phyloP scores from a whole-genome alignment of 2,888 invertebrate species.

The Torymus aiolomorphi region DNA sequence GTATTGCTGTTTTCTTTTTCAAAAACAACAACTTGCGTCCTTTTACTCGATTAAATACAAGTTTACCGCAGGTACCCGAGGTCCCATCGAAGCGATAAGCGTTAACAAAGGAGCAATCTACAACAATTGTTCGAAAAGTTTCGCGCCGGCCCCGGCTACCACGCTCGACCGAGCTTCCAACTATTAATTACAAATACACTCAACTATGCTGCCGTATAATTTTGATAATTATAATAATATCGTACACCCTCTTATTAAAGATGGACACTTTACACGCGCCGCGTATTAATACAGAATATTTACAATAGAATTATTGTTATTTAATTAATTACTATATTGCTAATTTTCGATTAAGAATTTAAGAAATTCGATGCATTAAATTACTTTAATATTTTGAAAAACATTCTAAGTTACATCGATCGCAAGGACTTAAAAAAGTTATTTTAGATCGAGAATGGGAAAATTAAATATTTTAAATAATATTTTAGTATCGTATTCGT shows the following conservation, averaged over 20 bases:
- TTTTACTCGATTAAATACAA: constrained; percentile 46
- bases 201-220: constrained; percentile 35
- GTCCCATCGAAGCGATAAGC: constrained; percentile 55
- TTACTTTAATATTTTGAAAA: no score
- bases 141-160: constrained; percentile 30
- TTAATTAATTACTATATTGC: no score
- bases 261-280: constrained; percentile 3
- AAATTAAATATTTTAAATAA: no score
- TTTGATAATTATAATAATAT: constrained; percentile 48
- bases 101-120: constrained; percentile 61
- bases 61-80: constrained; percentile 32
- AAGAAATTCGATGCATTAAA: no score
- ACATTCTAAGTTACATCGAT: no score
- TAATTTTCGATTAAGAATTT: no score
- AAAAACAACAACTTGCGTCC: background rate
- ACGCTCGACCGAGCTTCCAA: constrained; percentile 48
- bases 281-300: no score
- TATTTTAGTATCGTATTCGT: no score
- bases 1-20: background rate
- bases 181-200: constrained; percentile 59
- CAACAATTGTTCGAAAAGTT: constrained; percentile 62
- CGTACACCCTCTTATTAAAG: constrained; percentile 15
- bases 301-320: no score
- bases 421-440: no score
- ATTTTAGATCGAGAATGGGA: no score